These are phyloP conservation scores for Spea hammondii DNA, from an alignment of 2,797 vertebrate genomes.

Conservation along the genomic window DNA sequence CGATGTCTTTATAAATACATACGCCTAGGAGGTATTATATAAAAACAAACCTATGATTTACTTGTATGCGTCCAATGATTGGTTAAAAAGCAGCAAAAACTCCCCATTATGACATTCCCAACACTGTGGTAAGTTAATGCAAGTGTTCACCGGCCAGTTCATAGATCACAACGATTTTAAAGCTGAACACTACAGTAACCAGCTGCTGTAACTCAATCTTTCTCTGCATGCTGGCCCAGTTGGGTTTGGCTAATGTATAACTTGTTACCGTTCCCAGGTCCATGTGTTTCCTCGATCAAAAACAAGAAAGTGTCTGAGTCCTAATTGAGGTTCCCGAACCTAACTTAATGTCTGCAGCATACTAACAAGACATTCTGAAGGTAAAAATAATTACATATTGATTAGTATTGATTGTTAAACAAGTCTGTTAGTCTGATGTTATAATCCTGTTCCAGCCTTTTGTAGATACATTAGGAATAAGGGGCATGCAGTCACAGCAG, in stretches of 20 bases:
- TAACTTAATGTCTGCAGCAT: constrained; percentile 27
- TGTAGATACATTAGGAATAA: constrained; percentile 12
- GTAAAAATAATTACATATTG: constrained; percentile 53
- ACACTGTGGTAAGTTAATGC: too few relatives aligned
- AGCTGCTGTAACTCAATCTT: neutral
- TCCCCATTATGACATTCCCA: too few relatives aligned
- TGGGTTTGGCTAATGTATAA: neutral
- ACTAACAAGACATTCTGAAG: constrained; percentile 49
- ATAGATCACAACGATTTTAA: too few relatives aligned
- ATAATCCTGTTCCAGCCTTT: constrained; percentile 15
- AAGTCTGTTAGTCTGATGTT: constrained; percentile 30
- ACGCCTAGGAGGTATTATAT: too few relatives aligned
- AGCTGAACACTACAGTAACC: neutral
- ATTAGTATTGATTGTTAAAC: constrained; percentile 42
- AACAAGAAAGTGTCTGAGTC: constrained; percentile 23
- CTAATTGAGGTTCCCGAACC: constrained; percentile 34
- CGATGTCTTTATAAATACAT: too few relatives aligned
- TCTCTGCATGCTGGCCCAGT: constrained; percentile 4
- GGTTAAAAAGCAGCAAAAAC: too few relatives aligned
- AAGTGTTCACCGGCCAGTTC: too few relatives aligned
- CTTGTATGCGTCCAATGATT: too few relatives aligned
- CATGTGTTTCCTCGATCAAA: constrained; percentile 16
- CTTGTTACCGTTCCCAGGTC: constrained; percentile 12
- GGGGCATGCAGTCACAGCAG: constrained; percentile 4
- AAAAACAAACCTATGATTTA: too few relatives aligned